These are phyloP conservation scores for Pocota personata DNA, from an alignment of 2,888 invertebrate species.

Conservation along the genomic window DNA sequence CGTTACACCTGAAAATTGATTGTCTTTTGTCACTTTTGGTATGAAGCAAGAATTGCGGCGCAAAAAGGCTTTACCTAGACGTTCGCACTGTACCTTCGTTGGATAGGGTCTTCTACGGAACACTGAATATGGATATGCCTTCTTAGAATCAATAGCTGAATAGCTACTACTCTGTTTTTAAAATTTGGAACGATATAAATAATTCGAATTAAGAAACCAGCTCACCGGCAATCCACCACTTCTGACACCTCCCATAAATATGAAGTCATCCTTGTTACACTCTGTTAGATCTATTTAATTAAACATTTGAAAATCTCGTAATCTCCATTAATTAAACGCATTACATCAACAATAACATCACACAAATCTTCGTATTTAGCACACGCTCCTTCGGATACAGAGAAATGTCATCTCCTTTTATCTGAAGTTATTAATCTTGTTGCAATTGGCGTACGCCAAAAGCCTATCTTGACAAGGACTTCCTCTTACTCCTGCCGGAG, in stretches of 20 bases:
- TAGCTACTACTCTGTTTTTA: too few relatives aligned
- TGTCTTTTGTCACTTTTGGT: too few relatives aligned
- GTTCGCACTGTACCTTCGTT: too few relatives aligned
- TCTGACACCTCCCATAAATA: constrained; percentile 5
- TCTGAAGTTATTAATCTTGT: constrained; percentile 72
- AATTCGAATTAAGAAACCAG: too few relatives aligned
- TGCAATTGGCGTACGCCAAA: constrained; percentile 65
- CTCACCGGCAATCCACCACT: not conserved
- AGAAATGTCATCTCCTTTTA: constrained; percentile 64
- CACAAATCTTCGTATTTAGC: constrained; percentile 56
- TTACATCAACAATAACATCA: constrained; percentile 64
- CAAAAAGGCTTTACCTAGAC: too few relatives aligned
- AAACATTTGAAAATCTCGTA: constrained; percentile 58
- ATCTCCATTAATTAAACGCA: constrained; percentile 71
- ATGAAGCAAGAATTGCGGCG: too few relatives aligned
- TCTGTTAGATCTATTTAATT: constrained; percentile 47
- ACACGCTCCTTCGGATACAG: constrained; percentile 45
- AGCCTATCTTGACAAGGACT: constrained; percentile 62
- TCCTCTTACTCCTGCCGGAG: constrained; percentile 43
- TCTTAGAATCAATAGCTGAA: too few relatives aligned
- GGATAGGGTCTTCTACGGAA: too few relatives aligned
- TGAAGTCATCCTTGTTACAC: not conserved
- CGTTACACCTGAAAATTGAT: too few relatives aligned
- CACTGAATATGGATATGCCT: too few relatives aligned
- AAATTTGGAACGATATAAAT: too few relatives aligned